Percentiles rank a stretch among this genome's conserved stretches.
Conservation (phyloP, 1,140 invertebrate genomes). For the Drosophila mauritiana region DNA sequence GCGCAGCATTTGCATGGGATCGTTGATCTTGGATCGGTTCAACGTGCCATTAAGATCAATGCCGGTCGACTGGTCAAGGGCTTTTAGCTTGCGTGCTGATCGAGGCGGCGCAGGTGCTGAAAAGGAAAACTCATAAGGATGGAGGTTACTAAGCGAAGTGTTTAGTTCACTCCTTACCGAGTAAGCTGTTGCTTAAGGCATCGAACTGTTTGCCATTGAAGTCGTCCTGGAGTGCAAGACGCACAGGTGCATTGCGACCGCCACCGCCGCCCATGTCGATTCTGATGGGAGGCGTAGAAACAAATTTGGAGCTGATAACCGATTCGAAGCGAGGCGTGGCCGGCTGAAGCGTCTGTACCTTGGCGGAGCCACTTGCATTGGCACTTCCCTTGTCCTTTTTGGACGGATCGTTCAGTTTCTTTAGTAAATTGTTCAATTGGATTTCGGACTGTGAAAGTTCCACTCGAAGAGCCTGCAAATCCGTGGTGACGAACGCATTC, state of each 20-base stretch:
- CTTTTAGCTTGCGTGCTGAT: conserved; percentile 55
- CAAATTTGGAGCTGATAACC: conserved; percentile 56
- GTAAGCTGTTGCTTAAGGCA: conserved; percentile 42
- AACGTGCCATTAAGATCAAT: conserved; percentile 53
- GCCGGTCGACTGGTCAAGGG: conserved; percentile 24
- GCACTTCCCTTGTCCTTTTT: conserved; percentile 35
- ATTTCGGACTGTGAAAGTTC: conserved; percentile 57
- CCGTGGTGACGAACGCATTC: conserved; percentile 47
- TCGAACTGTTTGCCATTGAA: conserved; percentile 60
- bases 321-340: conserved; percentile 38
- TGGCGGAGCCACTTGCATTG: conserved; percentile 1
- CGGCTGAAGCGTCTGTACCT: conserved; percentile 1
- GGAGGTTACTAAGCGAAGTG: too few species aligned
- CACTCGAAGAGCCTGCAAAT: conserved; percentile 41
- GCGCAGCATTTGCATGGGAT: conserved; percentile 69
- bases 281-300: conserved; percentile 74
- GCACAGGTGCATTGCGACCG: conserved; percentile 39
- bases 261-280: conserved; percentile 35
- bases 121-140: neutral
- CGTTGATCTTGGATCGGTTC: conserved; percentile 75
- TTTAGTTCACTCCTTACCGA: conserved; percentile 31
- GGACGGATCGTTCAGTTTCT: conserved; percentile 34
- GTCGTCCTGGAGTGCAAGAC: conserved; percentile 68
- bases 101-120: conserved; percentile 44
- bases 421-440: conserved; percentile 56